Base-by-base conservation (phyloP, 2,888 invertebrate genomes). In the Blomia tropicalis region DNA sequence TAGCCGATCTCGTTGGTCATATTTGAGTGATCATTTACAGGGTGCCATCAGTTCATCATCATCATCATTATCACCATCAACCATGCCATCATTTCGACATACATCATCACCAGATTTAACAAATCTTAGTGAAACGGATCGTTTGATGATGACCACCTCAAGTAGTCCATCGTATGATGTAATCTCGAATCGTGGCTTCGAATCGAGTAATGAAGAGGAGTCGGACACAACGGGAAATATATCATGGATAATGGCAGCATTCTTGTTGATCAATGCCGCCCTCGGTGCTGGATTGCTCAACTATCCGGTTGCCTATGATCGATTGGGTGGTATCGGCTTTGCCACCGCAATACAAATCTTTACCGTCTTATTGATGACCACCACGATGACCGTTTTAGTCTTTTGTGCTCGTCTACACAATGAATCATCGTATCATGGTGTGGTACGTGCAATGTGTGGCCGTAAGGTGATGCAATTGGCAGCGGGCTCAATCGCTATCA, bases 381-480 rank as follows among this genome's bases (percentile, higher is more conserved):
- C 62, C 43, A 73, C 75, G 1, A 70, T 75, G 62, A 63, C 74
- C 65, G 71, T 74, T 31, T 67, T 75, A 41, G 72, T 74, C 3
- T 72, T 73, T 64, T 74, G 74, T 65, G 74, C 75, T 1, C 72
- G 74, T 64, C 68, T 72, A 30, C 70, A 74, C 59, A 67, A 70
- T 25, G 71, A 70, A 58, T 66, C 67, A 51, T 74, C 73, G 14
- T 75, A 75, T 65, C 75, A 75, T 66, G 75, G 74, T 66, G 73
- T 74, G 1, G 71, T 75, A 1, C 64, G 68, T n/a, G 70, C 72
- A 2, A 72, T 75, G 65, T 75, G 75, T 62, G 75, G 75, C 22
- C 69, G 69, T 22, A 67, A 68, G 22, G 72, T 71, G 4, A 72
- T 72, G 66, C 65, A 71, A 22, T 67, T 71, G 27, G 72, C 73